These are phyloP conservation scores for Pocota personata DNA, from an alignment of 2,888 invertebrate species.

Conservation along the genomic window DNA sequence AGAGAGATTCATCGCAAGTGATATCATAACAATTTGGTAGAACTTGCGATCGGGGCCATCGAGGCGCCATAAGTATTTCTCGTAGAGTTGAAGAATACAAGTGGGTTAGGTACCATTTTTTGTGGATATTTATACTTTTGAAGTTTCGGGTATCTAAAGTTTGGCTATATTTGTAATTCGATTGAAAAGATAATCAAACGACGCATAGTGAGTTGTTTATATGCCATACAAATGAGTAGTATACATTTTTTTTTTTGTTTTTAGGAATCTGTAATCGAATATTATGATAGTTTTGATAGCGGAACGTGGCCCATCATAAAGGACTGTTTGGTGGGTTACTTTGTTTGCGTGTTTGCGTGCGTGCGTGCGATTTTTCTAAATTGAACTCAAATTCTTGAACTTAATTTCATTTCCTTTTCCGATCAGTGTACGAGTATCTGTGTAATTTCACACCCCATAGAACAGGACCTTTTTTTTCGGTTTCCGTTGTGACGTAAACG, in stretches of 20 bases:
- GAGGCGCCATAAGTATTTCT: conserved; percentile 3
- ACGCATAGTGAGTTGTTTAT: neutral
- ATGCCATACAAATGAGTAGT: neutral
- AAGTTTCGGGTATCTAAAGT: conserved; percentile 9
- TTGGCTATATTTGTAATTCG: neutral
- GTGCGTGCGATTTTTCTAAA: conserved; percentile 39
- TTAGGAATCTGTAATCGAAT: neutral
- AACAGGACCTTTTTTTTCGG: conserved; percentile 27
- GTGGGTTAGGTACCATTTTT: neutral
- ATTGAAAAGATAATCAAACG: conserved; percentile 5
- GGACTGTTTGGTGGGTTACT: neutral
- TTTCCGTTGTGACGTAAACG: neutral
- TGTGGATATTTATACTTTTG: neutral
- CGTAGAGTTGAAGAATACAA: neutral
- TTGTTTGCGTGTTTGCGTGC: conserved; percentile 9
- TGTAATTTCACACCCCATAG: conserved; percentile 60
- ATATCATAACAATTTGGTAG: conserved; percentile 40
- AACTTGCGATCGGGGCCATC: neutral
- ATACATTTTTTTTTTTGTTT: neutral
- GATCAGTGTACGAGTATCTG: conserved; percentile 6
- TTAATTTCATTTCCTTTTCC: conserved; percentile 33
- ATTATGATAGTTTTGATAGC: conserved; percentile 18
- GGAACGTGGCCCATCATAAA: neutral
- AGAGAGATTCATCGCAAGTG: conserved; percentile 8
- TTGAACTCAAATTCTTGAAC: conserved; percentile 38